A percentile compares a stretch with the other conserved stretches of the same genome.
Evolutionary conservation across 2,888 invertebrate genomes (phyloP).

Genomic region (Caenorhabditis angaria): DNA sequence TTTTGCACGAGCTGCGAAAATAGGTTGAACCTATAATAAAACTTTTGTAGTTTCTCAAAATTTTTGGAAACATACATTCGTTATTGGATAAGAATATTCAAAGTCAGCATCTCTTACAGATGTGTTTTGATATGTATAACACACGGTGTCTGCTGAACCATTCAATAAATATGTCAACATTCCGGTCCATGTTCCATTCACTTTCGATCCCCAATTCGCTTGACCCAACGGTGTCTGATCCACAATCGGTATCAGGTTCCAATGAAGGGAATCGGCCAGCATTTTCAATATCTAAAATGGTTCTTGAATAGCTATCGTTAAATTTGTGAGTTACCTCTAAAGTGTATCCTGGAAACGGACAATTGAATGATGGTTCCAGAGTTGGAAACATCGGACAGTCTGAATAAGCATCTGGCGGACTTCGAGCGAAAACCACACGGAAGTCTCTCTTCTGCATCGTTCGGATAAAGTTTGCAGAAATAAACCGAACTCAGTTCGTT

Average conservation of each 20-base stretch:
- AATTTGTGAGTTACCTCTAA: conserved; percentile 45
- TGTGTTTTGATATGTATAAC: conserved; percentile 58
- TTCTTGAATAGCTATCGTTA: not conserved
- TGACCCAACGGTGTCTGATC: conserved; percentile 35
- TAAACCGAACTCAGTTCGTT: no score
- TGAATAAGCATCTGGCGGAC: conserved; percentile 61
- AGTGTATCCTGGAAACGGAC: conserved; percentile 62
- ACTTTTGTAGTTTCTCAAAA: no score
- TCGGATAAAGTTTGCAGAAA: no score
- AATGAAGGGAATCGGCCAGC: conserved; percentile 35
- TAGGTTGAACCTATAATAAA: conserved; percentile 50
- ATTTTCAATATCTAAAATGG: no score
- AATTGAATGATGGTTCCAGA: conserved; percentile 48
- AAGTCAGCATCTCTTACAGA: conserved; percentile 47
- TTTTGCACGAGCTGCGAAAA: conserved; percentile 43
- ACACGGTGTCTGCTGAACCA: conserved; percentile 55
- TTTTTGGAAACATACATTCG: conserved; percentile 44
- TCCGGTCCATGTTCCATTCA: conserved; percentile 49
- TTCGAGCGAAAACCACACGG: conserved; percentile 56
- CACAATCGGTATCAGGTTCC: conserved; percentile 36
- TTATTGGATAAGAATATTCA: conserved; percentile 57
- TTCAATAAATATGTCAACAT: conserved; percentile 58
- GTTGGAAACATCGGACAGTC: conserved; percentile 57
- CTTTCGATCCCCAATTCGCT: conserved; percentile 48
- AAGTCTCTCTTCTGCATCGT: no score